Evolutionary conservation across 2,888 invertebrate genomes (phyloP), one percentile per base, ranked within the genome.

Genomic region (Caenorhabditis uteleia): DNA sequence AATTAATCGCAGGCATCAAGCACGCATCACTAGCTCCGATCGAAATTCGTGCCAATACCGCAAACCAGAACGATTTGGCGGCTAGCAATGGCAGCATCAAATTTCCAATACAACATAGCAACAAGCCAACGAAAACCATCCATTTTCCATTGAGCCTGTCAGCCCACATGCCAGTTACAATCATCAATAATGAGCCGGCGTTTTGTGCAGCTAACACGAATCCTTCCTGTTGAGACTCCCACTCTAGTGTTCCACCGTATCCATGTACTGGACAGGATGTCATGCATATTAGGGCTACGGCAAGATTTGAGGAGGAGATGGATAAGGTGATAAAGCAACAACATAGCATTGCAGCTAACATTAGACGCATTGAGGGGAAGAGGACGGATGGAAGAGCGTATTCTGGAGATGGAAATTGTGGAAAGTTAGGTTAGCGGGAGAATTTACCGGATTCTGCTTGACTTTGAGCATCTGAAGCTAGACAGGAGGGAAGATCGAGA

Each of bases 241-340:
- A 64, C 26, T 64, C 53, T 5, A 64, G 23, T 2, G 53, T 64
- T 1, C 64, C 64, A 8, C 74, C 75, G 34, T 79, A 77, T n/a
- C 74, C 79, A 50, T 79, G 77, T n/a, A 76, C 55, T 8, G 79
- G 78, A 40, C 80, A 80, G 3, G 72, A 74, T n/a, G 78, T 80
- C 80, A 80, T 80, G 54, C 80, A 80, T 23, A 80, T 80, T n/a
- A 80, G 49, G 14, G 78, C 80, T 12, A 80, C 80, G 8, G 80
- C 77, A 25, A 80, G 70, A 48, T 80, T 80, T 2, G 79, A 79
- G 1, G 80, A 75, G 12, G 72, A 72, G 34, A 80, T 77, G 8
- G 80, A 75, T 7, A 80, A 56, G 14, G 77, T 74, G 36, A 80
- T 80, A 56, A 77, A 80, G 48, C 80, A 80, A 46, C 79, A 79